Percentiles rank a stretch among this genome's conserved stretches.
Conservation (phyloP, 2,113 vertebrate species). For the Balaeniceps rex region DNA sequence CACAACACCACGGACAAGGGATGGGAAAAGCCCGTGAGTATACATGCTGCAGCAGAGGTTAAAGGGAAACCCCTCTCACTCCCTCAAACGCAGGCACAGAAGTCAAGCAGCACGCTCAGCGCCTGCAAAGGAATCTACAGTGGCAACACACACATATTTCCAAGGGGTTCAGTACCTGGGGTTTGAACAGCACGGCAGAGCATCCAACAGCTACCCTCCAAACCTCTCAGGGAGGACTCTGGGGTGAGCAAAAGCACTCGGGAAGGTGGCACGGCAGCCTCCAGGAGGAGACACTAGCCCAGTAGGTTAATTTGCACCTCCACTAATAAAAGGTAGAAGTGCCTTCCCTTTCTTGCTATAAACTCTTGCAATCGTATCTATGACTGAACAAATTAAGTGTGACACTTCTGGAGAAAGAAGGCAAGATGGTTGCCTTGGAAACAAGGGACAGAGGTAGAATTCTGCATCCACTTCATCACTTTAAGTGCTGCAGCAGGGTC, state of each 20-base stretch:
- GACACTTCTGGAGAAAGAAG: slow-evolving; percentile 35
- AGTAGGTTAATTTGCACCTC: background rate
- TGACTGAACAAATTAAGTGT: slow-evolving; percentile 34
- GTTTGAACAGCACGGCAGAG: background rate
- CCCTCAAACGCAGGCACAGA: background rate
- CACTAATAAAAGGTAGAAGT: background rate
- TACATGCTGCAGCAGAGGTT: background rate
- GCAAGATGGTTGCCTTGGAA: slow-evolving; percentile 60
- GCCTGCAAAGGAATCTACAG: background rate
- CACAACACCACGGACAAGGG: background rate
- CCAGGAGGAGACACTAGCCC: background rate
- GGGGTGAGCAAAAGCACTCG: too few species aligned
- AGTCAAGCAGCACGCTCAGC: background rate
- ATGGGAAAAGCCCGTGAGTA: background rate
- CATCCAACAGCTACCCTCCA: background rate
- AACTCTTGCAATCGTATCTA: background rate
- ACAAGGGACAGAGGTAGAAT: slow-evolving; percentile 54
- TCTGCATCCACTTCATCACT: slow-evolving; percentile 56
- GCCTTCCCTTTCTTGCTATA: background rate
- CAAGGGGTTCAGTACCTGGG: background rate
- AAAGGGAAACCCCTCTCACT: background rate
- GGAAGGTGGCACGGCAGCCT: background rate
- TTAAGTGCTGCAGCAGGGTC: slow-evolving; percentile 49
- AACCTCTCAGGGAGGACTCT: background rate
- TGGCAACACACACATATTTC: background rate